phyloP scores from a whole-genome alignment of 2,113 vertebrate genomes.

The Electrona antarctica region DNA sequence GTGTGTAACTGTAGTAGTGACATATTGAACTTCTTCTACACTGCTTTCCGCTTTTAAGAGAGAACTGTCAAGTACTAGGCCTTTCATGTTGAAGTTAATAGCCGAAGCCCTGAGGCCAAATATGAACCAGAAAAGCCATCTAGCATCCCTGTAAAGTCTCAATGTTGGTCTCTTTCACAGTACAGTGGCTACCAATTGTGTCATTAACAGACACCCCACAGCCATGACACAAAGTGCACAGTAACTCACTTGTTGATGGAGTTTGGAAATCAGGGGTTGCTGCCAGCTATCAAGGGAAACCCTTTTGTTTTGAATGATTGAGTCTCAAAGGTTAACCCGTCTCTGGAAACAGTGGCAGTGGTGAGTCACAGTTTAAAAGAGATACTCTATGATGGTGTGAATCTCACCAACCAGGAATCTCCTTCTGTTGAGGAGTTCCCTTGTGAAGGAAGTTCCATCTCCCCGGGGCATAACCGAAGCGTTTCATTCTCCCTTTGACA shows the following conservation, averaged over 20 bases:
- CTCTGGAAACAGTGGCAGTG: constrained; percentile 29
- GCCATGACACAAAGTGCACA: constrained; percentile 31
- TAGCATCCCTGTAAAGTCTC: constrained; percentile 11
- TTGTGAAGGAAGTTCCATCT: constrained; percentile 32
- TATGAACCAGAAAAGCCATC: constrained; percentile 39
- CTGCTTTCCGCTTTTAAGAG: too few relatives aligned
- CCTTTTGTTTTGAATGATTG: background rate
- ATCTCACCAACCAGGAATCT: constrained; percentile 35
- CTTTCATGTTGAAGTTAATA: constrained; percentile 3
- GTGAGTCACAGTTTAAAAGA: constrained; percentile 14
- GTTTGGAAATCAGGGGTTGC: constrained; percentile 2
- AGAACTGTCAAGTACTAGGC: background rate
- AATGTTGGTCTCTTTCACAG: constrained; percentile 6
- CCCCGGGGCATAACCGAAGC: constrained; percentile 17
- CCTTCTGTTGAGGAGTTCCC: constrained; percentile 41
- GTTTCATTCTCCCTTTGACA: background rate
- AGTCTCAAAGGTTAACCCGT: constrained; percentile 15
- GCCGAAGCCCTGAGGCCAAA: constrained; percentile 19
- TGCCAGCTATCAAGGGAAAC: constrained; percentile 19
- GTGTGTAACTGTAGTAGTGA: too few relatives aligned
- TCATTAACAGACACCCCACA: constrained; percentile 13
- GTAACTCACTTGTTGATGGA: constrained; percentile 36
- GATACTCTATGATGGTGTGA: constrained; percentile 6
- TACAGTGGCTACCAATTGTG: background rate
- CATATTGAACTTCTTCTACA: too few relatives aligned